Base-by-base conservation (phyloP, 2,113 vertebrate species). In the Spheniscus mendiculus region DNA sequence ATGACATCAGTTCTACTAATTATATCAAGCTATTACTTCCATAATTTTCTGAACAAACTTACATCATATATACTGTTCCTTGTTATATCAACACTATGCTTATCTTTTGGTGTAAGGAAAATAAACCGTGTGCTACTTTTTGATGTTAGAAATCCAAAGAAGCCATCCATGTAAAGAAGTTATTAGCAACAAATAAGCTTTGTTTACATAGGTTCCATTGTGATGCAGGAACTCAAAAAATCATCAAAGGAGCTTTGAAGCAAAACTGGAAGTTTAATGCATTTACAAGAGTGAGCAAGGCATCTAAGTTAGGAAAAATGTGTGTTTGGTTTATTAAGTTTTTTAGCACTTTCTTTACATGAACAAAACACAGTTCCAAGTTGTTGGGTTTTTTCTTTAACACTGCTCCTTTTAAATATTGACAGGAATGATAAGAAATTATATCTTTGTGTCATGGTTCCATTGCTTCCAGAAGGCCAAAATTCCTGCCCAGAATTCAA, bases 311-410 rank as follows among this genome's bases (percentile, higher is more conserved):
- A 50, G 12, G 32, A 32, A 47, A 74, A 55, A 77, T 20, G 1
- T 52, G 5, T 20, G 9, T 59, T 62, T 1, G 7, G 1, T 32
- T 65, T 52, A 50, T 73, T 49, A 80, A 77, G 3, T 7, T 70
- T 32, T 65, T 21, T 71, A 56, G 3, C 4, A 76, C 9, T 71
- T 87, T 29, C 16, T 59, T 84, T 65, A 47, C 6, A 47, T 44
- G 18, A 74, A 44, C 4, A 40, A 45, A 63, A 0, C 3, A 32
- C 38, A 9, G 3, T 20, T 70, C 15, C 2, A 2, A 49, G 7
- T 40, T 47, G 19, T 45, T 23, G 5, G 2, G 1, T 15, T 67
- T 62, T 40, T 49, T 8, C 1, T 61, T 65, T 70, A 65, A 0
- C 7, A 73, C 9, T 42, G 1, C 6, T 85, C 10, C 9, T 8